Evolutionary conservation across 2,113 vertebrate species (phyloP), one percentile per base, ranked within the genome.

Genomic region (Plecotus auritus): DNA sequence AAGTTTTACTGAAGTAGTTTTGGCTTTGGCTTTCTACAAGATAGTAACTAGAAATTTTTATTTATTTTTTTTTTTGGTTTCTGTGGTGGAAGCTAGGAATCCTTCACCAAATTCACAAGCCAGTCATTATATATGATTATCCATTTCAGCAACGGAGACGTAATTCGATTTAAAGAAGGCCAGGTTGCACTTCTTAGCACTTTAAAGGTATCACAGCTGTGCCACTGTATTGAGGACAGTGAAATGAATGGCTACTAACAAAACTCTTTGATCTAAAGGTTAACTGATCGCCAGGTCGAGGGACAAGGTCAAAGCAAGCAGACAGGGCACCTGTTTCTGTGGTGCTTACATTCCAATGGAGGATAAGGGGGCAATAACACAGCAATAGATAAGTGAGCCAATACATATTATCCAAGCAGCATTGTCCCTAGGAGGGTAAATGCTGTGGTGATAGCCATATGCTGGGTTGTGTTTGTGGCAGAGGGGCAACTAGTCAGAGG

Each of bases 71-170:
- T 16, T 17, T 95, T 90, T 97, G 66, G 95, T 97, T 97, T 97
- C 87, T 98, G 92, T 96, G 96, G 96, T 96, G 88, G 72, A 78
- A 97, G 94, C 67, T 64, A 96, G 93, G 95, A 16, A 90, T 96
- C 96, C 93, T 77, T 94, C 87, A 94, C 92, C 91, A 95, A 90
- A 95, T 96, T 96, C 90, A 96, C 18, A 97, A 97, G 90, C 96
- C 93, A 97, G 87, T 74, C 49, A 69, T 97, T 97, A 96, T 95
- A 95, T 95, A 93, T 96, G 97, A 96, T 94, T 96, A 96, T 93
- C 96, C 95, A 97, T 98, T 98, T 97, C 70, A 97, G 92, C 91
- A 97, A 97, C 96, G 90, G 97, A 97, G 96, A 97, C 82, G 96
- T 96, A 97, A 98, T 93, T 98, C 76, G 93, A 97, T 95, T 93